phyloP scores from a whole-genome alignment of 2,797 vertebrate species.

The Fundulus diaphanus region DNA sequence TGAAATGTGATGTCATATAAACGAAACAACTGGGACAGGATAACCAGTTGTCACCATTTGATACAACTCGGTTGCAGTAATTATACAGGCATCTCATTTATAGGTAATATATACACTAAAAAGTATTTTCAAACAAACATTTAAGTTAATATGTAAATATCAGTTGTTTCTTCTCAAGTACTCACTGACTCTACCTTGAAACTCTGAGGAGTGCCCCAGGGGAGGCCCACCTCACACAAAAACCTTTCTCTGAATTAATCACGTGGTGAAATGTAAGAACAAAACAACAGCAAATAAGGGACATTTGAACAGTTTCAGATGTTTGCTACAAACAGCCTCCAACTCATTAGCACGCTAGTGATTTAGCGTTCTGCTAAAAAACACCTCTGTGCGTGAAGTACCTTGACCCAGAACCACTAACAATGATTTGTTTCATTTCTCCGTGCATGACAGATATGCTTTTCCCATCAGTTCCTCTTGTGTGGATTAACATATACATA shows the following conservation, averaged over 20 bases:
- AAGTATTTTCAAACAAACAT: background rate
- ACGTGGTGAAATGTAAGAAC: background rate
- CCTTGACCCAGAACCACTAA: background rate
- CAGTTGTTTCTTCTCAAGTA: background rate
- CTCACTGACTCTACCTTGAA: background rate
- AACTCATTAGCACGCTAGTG: background rate
- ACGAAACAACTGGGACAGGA: background rate
- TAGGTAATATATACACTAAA: background rate
- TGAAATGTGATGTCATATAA: background rate
- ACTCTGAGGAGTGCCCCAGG: background rate
- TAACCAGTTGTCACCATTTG: background rate
- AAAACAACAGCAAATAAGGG: background rate
- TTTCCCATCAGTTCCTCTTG: background rate
- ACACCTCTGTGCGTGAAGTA: background rate
- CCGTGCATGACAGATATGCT: background rate
- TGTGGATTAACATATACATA: background rate
- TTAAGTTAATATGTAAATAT: background rate
- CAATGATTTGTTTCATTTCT: background rate
- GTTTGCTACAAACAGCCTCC: background rate
- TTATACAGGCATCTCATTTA: background rate
- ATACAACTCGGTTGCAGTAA: no score
- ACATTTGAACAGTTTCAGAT: background rate
- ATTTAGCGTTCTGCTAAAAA: background rate
- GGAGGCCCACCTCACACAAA: background rate
- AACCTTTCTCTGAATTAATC: background rate